Conservation (phyloP, 2,888 invertebrate species). For the Phalera bucephala region DNA sequence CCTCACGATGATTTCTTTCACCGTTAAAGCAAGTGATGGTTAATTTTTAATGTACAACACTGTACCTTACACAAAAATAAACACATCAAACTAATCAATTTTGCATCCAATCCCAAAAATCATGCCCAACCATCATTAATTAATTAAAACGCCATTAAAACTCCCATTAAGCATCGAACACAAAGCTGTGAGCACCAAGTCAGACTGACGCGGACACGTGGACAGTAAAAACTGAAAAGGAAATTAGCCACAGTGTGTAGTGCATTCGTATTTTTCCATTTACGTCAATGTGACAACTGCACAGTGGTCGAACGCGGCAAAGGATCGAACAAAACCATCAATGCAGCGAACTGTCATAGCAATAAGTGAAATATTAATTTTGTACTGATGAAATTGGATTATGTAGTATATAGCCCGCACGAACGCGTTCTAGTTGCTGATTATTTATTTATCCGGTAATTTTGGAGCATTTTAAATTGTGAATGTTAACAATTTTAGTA, state of each 20-base stretch:
- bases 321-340: conserved; percentile 31
- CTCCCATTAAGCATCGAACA: conserved; percentile 25
- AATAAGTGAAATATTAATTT: conserved; percentile 25
- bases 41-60: too few species aligned
- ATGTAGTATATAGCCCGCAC: too few species aligned
- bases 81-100: too few species aligned
- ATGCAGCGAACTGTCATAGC: conserved; percentile 17
- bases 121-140: too few species aligned
- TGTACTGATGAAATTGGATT: conserved; percentile 4
- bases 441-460: too few species aligned
- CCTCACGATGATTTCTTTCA: too few species aligned
- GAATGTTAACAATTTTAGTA: too few species aligned
- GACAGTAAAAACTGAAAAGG: conserved; percentile 45
- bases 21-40: too few species aligned
- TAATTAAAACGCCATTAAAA: conserved; percentile 19
- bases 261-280: conserved; percentile 64
- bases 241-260: conserved; percentile 55
- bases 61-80: too few species aligned
- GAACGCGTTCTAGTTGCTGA: not conserved
- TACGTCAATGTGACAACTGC: conserved; percentile 44
- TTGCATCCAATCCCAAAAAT: too few species aligned
- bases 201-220: conserved; percentile 32
- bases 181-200: conserved; percentile 28
- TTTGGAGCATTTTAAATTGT: too few species aligned
- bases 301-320: conserved; percentile 34